Evolutionary conservation across 2,888 invertebrate species (phyloP).

Genomic region (Tortrix viridana): DNA sequence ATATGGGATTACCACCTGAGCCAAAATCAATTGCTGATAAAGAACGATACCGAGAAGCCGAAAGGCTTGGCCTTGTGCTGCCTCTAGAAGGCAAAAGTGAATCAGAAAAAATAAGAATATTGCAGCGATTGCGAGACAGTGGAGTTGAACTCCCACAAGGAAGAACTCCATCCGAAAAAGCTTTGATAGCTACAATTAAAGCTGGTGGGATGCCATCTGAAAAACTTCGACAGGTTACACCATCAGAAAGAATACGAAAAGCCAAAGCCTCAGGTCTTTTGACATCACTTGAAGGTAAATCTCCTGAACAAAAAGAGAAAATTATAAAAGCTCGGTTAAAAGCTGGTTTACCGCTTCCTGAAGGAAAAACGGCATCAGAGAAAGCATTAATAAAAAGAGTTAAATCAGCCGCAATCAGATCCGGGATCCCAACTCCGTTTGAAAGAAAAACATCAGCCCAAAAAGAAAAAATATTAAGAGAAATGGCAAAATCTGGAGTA

Average conservation of each 20-base stretch:
- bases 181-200: constrained; percentile 6
- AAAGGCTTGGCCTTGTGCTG: constrained; percentile 46
- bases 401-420: not conserved
- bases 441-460: not conserved
- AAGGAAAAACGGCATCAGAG: constrained; percentile 41
- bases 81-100: constrained; percentile 45
- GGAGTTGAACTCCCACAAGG: constrained; percentile 38
- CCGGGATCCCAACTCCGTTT: not conserved
- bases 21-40: constrained; percentile 36
- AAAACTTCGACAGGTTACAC: not conserved
- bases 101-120: constrained; percentile 45
- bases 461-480: not conserved
- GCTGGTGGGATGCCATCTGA: not conserved
- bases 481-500: not conserved
- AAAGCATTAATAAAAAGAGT: not conserved
- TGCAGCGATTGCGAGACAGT: constrained; percentile 40
- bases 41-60: not conserved
- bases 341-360: constrained; percentile 47
- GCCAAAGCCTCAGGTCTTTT: constrained; percentile 45
- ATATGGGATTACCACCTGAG: constrained; percentile 45
- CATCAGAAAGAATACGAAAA: constrained; percentile 42
- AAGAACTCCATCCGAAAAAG: constrained; percentile 30
- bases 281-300: constrained; percentile 50
- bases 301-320: constrained; percentile 46
- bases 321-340: constrained; percentile 45